A percentile compares a stretch with the other conserved stretches of the same genome.
These are phyloP conservation scores for Zophobas morio DNA, from an alignment of 1,140 invertebrate genomes.

Conservation along the genomic window DNA sequence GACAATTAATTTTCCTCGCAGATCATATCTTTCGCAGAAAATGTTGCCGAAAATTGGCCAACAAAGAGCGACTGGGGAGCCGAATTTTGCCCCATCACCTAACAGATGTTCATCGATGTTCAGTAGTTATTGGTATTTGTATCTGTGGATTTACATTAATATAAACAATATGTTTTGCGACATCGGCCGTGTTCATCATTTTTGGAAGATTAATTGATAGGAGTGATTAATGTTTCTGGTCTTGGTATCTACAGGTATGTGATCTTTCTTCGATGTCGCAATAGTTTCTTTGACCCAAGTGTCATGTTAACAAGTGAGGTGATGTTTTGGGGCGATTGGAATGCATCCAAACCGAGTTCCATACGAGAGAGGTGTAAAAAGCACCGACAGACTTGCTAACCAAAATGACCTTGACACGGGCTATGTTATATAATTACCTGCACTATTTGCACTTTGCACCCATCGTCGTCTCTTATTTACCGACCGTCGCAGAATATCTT, in stretches of 20 bases:
- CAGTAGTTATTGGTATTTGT: too few species aligned
- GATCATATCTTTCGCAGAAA: conserved; percentile 18
- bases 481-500: conserved; percentile 23
- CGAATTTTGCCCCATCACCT: too few species aligned
- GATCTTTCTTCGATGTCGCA: conserved; percentile 18
- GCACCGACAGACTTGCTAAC: conserved; percentile 47
- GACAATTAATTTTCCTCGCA: conserved; percentile 44
- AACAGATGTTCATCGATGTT: too few species aligned
- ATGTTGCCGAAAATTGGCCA: not conserved
- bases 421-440: conserved; percentile 41
- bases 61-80: too few species aligned
- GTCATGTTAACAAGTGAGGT: conserved; percentile 19
- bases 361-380: conserved; percentile 50
- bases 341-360: conserved; percentile 28
- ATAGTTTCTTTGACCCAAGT: conserved; percentile 22
- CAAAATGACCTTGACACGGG: conserved; percentile 47
- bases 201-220: conserved; percentile 20
- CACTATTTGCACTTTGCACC: conserved; percentile 43
- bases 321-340: conserved; percentile 22
- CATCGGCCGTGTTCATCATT: not conserved
- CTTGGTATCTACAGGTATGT: conserved; percentile 8
- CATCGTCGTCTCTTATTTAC: conserved; percentile 18
- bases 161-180: too few species aligned
- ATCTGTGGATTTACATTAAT: too few species aligned
- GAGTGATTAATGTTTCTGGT: conserved; percentile 11